These are phyloP conservation scores for Temnothorax unifasciatus DNA, from an alignment of 2,888 invertebrate species.

Conservation along the genomic window DNA sequence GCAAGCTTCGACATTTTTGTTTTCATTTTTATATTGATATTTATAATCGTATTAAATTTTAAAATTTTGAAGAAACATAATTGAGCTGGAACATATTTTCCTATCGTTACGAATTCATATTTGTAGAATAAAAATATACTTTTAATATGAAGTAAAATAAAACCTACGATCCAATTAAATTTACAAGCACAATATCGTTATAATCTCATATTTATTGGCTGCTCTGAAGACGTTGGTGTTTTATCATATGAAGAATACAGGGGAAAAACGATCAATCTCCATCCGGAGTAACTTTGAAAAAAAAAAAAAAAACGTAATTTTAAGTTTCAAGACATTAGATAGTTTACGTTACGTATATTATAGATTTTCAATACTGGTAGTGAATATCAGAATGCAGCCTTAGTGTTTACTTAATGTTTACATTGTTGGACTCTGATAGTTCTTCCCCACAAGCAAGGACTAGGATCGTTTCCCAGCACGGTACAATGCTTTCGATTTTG, in stretches of 20 bases:
- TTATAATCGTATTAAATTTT: constrained; percentile 21
- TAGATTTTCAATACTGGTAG: too few species aligned
- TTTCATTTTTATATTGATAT: constrained; percentile 50
- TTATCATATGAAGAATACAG: neutral
- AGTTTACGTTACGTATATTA: too few species aligned
- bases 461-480: too few species aligned
- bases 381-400: too few species aligned
- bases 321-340: too few species aligned
- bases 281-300: too few species aligned
- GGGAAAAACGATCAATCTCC: too few species aligned
- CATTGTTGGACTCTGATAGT: too few species aligned
- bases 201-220: constrained; percentile 22
- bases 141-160: constrained; percentile 26
- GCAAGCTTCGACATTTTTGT: constrained; percentile 6
- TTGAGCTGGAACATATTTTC: constrained; percentile 16
- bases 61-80: constrained; percentile 28
- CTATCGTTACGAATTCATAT: neutral
- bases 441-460: too few species aligned
- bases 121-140: constrained; percentile 7
- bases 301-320: too few species aligned
- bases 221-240: constrained; percentile 15
- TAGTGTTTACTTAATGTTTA: too few species aligned
- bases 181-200: constrained; percentile 19
- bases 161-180: neutral
- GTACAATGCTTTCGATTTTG: too few species aligned